These are phyloP conservation scores for Butorides virescens DNA, from an alignment of 2,113 vertebrate genomes.

Conservation along the genomic window DNA sequence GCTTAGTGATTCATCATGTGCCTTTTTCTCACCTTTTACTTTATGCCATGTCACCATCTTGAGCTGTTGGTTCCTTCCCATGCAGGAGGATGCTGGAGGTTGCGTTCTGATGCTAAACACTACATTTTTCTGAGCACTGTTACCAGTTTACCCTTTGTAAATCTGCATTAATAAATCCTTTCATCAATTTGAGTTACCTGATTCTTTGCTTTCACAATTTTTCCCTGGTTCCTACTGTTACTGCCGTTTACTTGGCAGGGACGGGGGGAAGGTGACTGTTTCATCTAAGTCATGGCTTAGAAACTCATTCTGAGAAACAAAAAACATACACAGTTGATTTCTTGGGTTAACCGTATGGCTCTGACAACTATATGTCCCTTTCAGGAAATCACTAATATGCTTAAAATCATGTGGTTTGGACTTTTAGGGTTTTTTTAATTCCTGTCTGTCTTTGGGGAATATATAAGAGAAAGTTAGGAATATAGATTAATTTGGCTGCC, in stretches of 20 bases:
- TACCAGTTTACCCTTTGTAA: background rate
- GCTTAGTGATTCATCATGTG: background rate
- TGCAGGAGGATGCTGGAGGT: background rate
- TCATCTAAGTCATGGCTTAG: background rate
- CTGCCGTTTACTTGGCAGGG: background rate
- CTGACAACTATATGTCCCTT: background rate
- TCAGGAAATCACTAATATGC: background rate
- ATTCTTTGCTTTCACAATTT: background rate
- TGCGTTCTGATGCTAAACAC: background rate
- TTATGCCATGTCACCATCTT: background rate
- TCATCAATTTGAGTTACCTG: background rate
- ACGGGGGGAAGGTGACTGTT: background rate
- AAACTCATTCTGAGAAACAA: background rate
- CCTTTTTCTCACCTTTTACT: background rate
- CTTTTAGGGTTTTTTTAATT: background rate
- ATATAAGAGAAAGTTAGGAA: background rate
- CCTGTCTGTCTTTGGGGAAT: background rate
- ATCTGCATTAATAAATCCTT: background rate
- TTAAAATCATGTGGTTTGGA: background rate
- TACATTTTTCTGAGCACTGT: background rate
- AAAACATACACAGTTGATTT: background rate
- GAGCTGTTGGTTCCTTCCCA: background rate
- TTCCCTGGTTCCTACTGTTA: background rate
- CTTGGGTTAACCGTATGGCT: background rate
- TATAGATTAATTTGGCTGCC: background rate